Evolutionary conservation across 2,113 vertebrate genomes (phyloP), one percentile per base, ranked within the genome.

Genomic region (Pedetes capensis): DNA sequence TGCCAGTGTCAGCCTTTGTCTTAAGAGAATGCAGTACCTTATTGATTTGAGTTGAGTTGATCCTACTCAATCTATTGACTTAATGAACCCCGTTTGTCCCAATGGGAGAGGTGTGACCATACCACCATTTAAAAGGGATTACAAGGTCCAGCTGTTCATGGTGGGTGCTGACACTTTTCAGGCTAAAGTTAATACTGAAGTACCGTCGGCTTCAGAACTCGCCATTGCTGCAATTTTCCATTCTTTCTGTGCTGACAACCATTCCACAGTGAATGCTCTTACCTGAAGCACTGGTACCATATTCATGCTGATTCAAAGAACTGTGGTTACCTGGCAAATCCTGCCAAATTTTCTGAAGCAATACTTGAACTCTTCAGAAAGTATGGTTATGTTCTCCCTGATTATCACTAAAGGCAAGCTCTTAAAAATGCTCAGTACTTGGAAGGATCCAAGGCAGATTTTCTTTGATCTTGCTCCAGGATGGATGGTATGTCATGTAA

Each of bases 391-490:
- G 47, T 98, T 87, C 98, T 99, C 80, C 99, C 99, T 79, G 99
- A 99, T 96, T n/a, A 98, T 99, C 97, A 99, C 99, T 51, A 99
- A 98, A 95, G 99, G 99, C 89, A 98, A 99, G 97, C 98, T 99
- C 47, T 99, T 98, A 96, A 98, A 98, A 96, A 99, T 99, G 99
- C 97, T 99, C 76, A 97, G 98, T n/a, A 95, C 94, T 57, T 99
- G 99, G 92, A 99, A 99, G 97, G 99, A 99, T 95, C 98, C 99
- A 2, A 98, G 99, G 79, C 99, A 99, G 98, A 99, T 99, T 96
- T 99, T 99, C 98, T 99, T 99, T 98, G 99, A 99, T 97, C 99
- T 99, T 84, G 97, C 99, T 96, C 99, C 99, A 80, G 99, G 99
- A 29, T 99, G 99, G 99, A 98, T 99, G 0, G 98, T 99, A 98